Evolutionary conservation across 2,797 vertebrate genomes (phyloP), one percentile per base, ranked within the genome.

Genomic region (Hydrocynus forskahlii): DNA sequence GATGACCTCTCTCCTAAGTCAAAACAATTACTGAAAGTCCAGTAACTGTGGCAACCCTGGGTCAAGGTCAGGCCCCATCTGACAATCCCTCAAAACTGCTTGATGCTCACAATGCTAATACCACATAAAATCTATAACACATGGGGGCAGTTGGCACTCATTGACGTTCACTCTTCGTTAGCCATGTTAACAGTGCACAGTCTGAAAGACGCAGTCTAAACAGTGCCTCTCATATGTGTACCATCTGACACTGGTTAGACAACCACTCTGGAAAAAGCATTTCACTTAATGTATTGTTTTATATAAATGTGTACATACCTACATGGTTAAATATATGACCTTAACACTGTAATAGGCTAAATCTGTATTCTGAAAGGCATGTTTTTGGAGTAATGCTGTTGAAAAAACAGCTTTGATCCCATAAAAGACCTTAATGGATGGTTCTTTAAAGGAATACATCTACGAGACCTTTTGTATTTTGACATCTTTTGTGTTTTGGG

Each of bases 181-280:
- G 43, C n/a, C n/a, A 14, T 17, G 43, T 48, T 50, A 69, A 45
- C 13, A 69, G 19, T 50, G 67, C 43, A 62, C 60, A 62, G 60
- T 62, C 60, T 29, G 25, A 5, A 72, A 29, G 48, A 25, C 69
- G 29, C 9, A 52, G 21, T 19, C 25, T 54, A 55, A 70, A 52
- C 21, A 70, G 16, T 38, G 50, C 13, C 14, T 17, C 48, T 54
- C 48, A 8, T 29, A 72, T 35, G 50, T 14, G 21, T 35, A 55
- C 48, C 50, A 68, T 68, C 23, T 64, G 40, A 74, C 13, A 25
- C 19, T 13, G 48, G 16, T 80, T 80, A 45, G 29, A 40, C 10
- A 66, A 57, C 62, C 68, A 52, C 68, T 62, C 9, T 4, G 21
- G 25, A 13, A 25, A 59, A 25, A 25, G 21, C 10, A 25, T 25